phyloP scores from a whole-genome alignment of 2,797 vertebrate species.

The Scyliorhinus canicula region DNA sequence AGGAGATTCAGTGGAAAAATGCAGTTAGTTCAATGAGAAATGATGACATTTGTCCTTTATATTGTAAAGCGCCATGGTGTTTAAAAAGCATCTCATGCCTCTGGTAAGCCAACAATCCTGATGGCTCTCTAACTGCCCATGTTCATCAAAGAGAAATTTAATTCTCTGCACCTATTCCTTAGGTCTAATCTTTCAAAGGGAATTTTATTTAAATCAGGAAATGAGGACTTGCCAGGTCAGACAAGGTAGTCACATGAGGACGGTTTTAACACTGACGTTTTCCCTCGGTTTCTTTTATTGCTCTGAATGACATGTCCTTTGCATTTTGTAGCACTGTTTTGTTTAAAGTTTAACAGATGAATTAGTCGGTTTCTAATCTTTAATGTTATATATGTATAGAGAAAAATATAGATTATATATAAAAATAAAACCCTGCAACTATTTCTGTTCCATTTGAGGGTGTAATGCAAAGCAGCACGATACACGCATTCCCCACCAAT shows the following conservation, averaged over 20 bases:
- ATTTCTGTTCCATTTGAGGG: background rate
- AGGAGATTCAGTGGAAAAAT: background rate
- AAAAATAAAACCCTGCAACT: background rate
- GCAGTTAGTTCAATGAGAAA: background rate
- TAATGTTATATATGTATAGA: constrained; percentile 28
- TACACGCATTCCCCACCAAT: background rate
- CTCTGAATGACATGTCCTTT: background rate
- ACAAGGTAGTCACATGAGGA: background rate
- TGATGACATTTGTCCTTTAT: constrained; percentile 4
- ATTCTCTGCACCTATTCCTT: background rate
- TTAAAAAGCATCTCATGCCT: background rate
- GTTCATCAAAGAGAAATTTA: background rate
- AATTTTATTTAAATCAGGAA: constrained; percentile 20
- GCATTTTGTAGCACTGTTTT: background rate
- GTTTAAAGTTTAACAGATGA: background rate
- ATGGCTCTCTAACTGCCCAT: background rate
- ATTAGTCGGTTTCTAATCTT: background rate
- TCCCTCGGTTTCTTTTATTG: background rate
- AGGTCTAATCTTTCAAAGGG: background rate
- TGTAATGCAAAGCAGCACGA: background rate
- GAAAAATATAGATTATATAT: constrained; percentile 11
- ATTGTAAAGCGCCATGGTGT: background rate
- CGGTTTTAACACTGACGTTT: background rate
- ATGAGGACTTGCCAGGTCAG: background rate
- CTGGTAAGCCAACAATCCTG: background rate